Base-by-base conservation (phyloP, 2,888 invertebrate species). In the Galerucella calmariensis region DNA sequence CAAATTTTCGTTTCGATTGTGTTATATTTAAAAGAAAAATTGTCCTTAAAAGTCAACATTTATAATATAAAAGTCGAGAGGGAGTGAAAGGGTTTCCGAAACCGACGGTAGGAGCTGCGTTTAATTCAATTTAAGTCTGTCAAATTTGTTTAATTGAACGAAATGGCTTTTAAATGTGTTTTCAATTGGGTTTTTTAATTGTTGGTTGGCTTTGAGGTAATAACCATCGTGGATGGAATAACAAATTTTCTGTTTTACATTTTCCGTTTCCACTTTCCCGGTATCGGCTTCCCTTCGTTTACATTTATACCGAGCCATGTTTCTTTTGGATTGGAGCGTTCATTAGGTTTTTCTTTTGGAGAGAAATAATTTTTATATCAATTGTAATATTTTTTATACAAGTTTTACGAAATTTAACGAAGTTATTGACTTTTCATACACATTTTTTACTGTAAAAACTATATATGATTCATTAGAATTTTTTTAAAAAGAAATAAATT, bases 121-220 rank as follows among this genome's bases (percentile, higher is more conserved):
- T 76, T 81, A 81, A 81, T 80, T 84, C 83, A 83, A 84, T 83
- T 80, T 81, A 83, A 79, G 77, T 79, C 78, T 76, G 78, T 80
- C 80, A 79, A 82, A 81, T 79, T 80, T 82, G 82, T 82, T 84
- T 85, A 85, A 85, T 85, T 82, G 83, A 78, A 78, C 79, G 74
- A 76, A 82, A 82, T 81, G 76, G 75, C 72, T 78, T 71, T 72
- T 75, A 79, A 80, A 81, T 80, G 80, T 76, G 80, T 79, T 79
- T 79, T 78, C 81, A 80, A 81, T 82, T 80, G 81, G 77, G 78
- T 81, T 80, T 78, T 80, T 80, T 80, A 74, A 77, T 74, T 75
- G 75, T 74, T 69, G 53, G 51, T 69, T 65, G 67, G 67, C 59
- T 63, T 71, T 67, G 69, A 58, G 67, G 75, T 58, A 66, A 70